phyloP scores from a whole-genome alignment of 2,888 invertebrate genomes.

The Adelognathus sp. region DNA sequence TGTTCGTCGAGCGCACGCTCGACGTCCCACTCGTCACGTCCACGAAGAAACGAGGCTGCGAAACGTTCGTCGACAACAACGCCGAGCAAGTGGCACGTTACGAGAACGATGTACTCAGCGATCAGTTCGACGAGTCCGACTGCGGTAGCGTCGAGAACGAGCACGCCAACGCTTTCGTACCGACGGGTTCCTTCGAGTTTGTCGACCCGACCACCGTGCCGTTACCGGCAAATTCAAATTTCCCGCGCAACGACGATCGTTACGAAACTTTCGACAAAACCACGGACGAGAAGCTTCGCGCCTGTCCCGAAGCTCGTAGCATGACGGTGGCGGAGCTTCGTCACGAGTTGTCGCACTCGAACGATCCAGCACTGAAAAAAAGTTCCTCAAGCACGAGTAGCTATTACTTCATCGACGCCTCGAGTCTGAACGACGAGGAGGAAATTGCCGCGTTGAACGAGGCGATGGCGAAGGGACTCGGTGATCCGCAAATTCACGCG shows the following conservation, averaged over 20 bases:
- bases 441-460: conserved; percentile 61
- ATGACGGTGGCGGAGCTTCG: conserved; percentile 54
- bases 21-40: neutral
- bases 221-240: conserved; percentile 30
- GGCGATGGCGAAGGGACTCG: neutral
- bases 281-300: conserved; percentile 35
- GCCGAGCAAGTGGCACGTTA: conserved; percentile 73
- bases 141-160: conserved; percentile 66
- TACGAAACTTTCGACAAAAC: conserved; percentile 49
- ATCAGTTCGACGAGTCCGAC: conserved; percentile 76
- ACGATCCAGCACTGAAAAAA: conserved; percentile 60
- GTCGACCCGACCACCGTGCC: conserved; percentile 63
- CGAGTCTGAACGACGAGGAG: conserved; percentile 87
- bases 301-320: conserved; percentile 52
- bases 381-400: conserved; percentile 78
- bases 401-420: conserved; percentile 91
- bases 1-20: neutral
- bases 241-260: conserved; percentile 39
- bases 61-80: conserved; percentile 52
- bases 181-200: conserved; percentile 72
- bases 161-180: conserved; percentile 65
- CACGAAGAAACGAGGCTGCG: neutral
- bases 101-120: conserved; percentile 73
- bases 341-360: conserved; percentile 58
- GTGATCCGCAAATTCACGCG: neutral